Evolutionary conservation across 2,888 invertebrate genomes (phyloP).

Genomic region (Spilarctia lutea): DNA sequence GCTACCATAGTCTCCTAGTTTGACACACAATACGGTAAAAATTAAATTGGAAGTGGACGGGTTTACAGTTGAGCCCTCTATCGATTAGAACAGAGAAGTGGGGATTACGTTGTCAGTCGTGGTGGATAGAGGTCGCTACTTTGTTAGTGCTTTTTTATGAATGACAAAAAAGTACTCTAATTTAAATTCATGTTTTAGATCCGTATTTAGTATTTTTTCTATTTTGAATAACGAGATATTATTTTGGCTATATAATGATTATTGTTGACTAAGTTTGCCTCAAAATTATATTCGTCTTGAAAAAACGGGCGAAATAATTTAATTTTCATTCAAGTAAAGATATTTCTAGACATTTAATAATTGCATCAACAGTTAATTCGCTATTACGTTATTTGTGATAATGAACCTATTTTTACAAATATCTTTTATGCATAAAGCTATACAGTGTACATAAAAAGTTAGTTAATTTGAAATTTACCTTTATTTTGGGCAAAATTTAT

Average conservation of each 20-base stretch:
- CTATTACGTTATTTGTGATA: no score
- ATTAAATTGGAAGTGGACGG: slow-evolving; percentile 21
- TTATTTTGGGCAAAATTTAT: slow-evolving; percentile 26
- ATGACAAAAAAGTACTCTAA: background rate
- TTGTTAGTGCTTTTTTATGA: background rate
- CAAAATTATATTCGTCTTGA: no score
- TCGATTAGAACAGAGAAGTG: background rate
- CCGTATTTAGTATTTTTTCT: background rate
- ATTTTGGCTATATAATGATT: background rate
- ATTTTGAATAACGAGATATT: background rate
- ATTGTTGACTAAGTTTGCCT: no score
- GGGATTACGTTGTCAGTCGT: slow-evolving; percentile 2
- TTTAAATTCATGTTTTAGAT: background rate
- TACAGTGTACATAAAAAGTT: background rate
- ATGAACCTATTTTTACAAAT: background rate
- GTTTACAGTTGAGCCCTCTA: slow-evolving; percentile 26
- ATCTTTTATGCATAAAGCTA: background rate
- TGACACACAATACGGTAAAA: slow-evolving; percentile 24
- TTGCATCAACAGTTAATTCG: no score
- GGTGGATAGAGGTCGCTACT: slow-evolving; percentile 8
- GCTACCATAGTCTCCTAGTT: slow-evolving; percentile 33
- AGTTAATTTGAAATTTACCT: slow-evolving; percentile 19
- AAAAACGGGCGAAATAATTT: no score
- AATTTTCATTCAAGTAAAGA: no score
- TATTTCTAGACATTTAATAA: no score